These are phyloP conservation scores for Takifugu flavidus DNA, from an alignment of 2,113 vertebrate genomes.

Conservation along the genomic window DNA sequence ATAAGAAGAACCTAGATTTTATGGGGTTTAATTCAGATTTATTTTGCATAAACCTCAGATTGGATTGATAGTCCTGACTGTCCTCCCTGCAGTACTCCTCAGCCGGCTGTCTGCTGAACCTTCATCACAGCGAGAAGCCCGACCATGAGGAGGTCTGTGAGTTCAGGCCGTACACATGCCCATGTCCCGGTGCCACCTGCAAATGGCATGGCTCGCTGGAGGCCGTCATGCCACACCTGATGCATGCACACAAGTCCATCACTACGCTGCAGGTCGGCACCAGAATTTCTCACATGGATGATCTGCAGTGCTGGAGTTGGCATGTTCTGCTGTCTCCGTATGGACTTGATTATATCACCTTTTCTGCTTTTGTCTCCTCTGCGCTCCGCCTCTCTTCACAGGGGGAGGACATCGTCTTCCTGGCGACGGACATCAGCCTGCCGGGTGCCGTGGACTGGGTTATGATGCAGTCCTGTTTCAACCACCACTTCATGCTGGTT, in stretches of 20 bases:
- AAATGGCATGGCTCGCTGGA: conserved; percentile 79
- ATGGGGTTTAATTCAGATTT: no score
- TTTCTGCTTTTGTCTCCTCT: background rate
- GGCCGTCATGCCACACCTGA: conserved; percentile 79
- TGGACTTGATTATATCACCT: background rate
- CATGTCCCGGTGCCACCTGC: conserved; percentile 77
- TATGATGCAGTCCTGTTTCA: conserved; percentile 81
- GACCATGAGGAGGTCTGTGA: conserved; percentile 79
- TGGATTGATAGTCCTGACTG: background rate
- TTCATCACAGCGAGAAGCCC: conserved; percentile 77
- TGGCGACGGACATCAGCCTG: conserved; percentile 78
- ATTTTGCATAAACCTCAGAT: no score
- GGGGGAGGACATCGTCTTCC: conserved; percentile 80
- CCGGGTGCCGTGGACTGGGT: conserved; percentile 79
- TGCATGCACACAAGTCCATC: conserved; percentile 79
- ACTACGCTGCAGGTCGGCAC: conserved; percentile 69
- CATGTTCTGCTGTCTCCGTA: background rate
- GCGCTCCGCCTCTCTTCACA: conserved; percentile 17
- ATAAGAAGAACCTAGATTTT: no score
- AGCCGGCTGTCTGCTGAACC: conserved; percentile 70
- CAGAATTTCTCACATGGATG: no score
- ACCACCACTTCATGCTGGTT: conserved; percentile 80
- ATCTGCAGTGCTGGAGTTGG: no score
- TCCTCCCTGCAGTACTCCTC: conserved; percentile 62
- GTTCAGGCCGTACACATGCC: conserved; percentile 77